Evolutionary conservation across 2,888 invertebrate species (phyloP).

Genomic region (Xestia xanthographa): DNA sequence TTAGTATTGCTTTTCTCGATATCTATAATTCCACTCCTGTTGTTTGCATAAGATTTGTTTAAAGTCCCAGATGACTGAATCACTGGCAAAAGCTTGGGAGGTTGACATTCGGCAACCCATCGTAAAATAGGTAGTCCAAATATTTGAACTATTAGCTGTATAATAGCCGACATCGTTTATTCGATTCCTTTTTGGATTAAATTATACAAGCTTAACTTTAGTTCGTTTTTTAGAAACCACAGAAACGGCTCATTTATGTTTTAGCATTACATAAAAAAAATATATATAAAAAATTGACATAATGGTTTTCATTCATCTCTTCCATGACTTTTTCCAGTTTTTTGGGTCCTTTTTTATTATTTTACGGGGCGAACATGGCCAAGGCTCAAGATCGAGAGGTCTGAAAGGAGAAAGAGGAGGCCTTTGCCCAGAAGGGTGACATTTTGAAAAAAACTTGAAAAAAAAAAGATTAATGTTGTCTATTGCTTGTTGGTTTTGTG

Average conservation of each 20-base stretch:
- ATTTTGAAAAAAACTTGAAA: too few species aligned
- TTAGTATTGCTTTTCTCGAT: not conserved
- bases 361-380: not conserved
- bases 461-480: not conserved
- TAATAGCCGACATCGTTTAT: not conserved
- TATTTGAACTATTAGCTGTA: constrained; percentile 12
- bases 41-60: constrained; percentile 2
- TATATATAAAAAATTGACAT: not conserved
- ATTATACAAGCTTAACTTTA: constrained; percentile 1
- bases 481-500: not conserved
- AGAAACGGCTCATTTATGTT: too few species aligned
- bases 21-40: not conserved
- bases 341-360: not conserved
- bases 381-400: too few species aligned
- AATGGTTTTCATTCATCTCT: not conserved
- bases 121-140: constrained; percentile 9
- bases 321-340: not conserved
- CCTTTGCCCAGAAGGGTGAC: too few species aligned
- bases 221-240: not conserved
- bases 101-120: constrained; percentile 2
- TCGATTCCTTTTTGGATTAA: constrained; percentile 2
- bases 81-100: not conserved
- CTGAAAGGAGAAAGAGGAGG: too few species aligned
- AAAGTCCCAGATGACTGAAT: constrained; percentile 20
- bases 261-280: too few species aligned